These are phyloP conservation scores for Tichodroma muraria DNA, from an alignment of 2,113 vertebrate species.

Conservation along the genomic window DNA sequence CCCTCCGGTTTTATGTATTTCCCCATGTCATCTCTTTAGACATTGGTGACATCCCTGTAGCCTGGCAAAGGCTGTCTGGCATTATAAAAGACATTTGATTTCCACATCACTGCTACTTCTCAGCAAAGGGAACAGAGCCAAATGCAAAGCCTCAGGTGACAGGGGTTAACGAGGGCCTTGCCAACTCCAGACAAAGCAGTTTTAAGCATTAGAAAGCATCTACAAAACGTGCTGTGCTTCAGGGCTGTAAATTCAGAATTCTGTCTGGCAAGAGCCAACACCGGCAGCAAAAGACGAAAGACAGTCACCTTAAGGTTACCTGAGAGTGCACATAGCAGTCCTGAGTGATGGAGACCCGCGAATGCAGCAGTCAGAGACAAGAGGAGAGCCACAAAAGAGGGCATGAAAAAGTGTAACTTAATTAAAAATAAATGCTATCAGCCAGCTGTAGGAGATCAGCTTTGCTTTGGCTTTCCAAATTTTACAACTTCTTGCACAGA, in stretches of 20 bases:
- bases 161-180: conserved; percentile 22
- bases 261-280: background rate
- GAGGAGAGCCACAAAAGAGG: background rate
- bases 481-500: background rate
- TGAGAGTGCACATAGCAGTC: background rate
- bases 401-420: background rate
- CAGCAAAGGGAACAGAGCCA: conserved; percentile 42
- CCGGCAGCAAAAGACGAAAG: background rate
- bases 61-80: conserved; percentile 36
- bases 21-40: conserved; percentile 41
- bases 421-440: background rate
- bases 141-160: conserved; percentile 23
- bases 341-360: background rate
- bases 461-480: background rate
- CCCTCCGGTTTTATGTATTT: conserved; percentile 34
- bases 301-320: background rate
- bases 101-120: conserved; percentile 48
- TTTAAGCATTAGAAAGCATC: conserved; percentile 29
- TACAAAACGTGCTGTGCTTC: background rate
- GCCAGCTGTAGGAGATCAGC: background rate
- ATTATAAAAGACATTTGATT: conserved; percentile 46
- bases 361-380: background rate
- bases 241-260: background rate
- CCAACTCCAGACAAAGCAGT: conserved; percentile 35
- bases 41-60: conserved; percentile 6